These are phyloP conservation scores for Propithecus deckenii DNA, from an alignment of 2,797 vertebrate species.

Conservation along the genomic window DNA sequence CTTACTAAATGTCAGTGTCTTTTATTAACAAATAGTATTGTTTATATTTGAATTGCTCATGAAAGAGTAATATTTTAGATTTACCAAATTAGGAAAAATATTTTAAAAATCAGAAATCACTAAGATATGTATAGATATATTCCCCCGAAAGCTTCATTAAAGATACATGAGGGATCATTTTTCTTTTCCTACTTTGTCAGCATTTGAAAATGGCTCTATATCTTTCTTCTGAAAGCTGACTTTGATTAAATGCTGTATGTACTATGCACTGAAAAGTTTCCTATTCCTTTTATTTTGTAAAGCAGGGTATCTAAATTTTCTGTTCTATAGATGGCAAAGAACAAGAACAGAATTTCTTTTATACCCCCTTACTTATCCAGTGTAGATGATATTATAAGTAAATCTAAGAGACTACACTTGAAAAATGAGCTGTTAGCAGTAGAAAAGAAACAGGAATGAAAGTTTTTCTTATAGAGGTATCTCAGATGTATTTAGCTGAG, in stretches of 20 bases:
- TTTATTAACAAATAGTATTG: not conserved
- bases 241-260: slow-evolving; percentile 49
- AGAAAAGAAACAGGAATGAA: not conserved
- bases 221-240: slow-evolving; percentile 52
- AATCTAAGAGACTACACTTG: not conserved
- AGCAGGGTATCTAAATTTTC: slow-evolving; percentile 31
- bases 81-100: slow-evolving; percentile 16
- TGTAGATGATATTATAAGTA: not conserved
- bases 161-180: slow-evolving; percentile 55
- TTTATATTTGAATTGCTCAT: not conserved
- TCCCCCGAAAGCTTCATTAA: slow-evolving; percentile 57
- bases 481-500: not conserved
- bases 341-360: not conserved
- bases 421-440: not conserved
- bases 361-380: not conserved
- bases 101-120: slow-evolving; percentile 25
- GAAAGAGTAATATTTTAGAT: slow-evolving; percentile 1
- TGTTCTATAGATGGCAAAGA: not conserved
- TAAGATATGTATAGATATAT: not conserved
- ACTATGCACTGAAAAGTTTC: not conserved
- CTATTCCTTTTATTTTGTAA: slow-evolving; percentile 30
- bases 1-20: not conserved
- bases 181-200: slow-evolving; percentile 65
- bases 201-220: slow-evolving; percentile 40
- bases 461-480: not conserved